phyloP scores from a whole-genome alignment of 2,888 invertebrate genomes.

The Seira sanloemensis region DNA sequence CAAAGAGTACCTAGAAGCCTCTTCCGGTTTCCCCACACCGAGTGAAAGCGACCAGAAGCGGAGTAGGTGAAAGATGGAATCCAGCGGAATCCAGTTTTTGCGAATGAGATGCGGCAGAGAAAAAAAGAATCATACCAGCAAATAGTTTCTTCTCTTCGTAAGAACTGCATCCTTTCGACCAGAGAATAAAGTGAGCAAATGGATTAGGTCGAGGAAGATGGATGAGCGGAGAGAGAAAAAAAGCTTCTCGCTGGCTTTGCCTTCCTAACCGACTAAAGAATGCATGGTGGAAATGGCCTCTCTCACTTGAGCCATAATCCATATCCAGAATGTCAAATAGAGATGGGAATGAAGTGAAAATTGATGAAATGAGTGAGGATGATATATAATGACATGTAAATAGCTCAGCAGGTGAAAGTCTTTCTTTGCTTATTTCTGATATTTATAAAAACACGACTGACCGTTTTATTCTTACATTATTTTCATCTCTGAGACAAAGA shows the following conservation, averaged over 20 bases:
- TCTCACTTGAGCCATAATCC: no score
- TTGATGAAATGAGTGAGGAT: no score
- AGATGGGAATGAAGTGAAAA: no score
- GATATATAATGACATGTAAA: no score
- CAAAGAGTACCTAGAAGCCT: background rate
- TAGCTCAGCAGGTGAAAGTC: no score
- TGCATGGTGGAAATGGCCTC: no score
- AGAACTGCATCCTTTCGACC: conserved; percentile 29
- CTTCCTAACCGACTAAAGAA: no score
- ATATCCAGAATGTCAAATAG: no score
- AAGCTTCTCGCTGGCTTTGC: no score
- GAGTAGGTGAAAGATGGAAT: conserved; percentile 27
- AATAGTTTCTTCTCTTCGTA: conserved; percentile 29
- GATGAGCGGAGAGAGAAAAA: conserved; percentile 21
- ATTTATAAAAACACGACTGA: conserved; percentile 57
- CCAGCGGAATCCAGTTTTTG: conserved; percentile 38
- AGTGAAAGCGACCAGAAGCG: conserved; percentile 24
- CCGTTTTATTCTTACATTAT: conserved; percentile 46
- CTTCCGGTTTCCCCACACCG: background rate
- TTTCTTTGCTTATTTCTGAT: no score
- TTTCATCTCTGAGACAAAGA: conserved; percentile 52
- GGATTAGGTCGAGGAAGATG: conserved; percentile 40
- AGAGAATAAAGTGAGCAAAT: conserved; percentile 30
- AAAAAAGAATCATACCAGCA: no score
- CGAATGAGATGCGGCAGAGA: no score